phyloP scores from a whole-genome alignment of 2,888 invertebrate genomes.

The Tridacna crocea region DNA sequence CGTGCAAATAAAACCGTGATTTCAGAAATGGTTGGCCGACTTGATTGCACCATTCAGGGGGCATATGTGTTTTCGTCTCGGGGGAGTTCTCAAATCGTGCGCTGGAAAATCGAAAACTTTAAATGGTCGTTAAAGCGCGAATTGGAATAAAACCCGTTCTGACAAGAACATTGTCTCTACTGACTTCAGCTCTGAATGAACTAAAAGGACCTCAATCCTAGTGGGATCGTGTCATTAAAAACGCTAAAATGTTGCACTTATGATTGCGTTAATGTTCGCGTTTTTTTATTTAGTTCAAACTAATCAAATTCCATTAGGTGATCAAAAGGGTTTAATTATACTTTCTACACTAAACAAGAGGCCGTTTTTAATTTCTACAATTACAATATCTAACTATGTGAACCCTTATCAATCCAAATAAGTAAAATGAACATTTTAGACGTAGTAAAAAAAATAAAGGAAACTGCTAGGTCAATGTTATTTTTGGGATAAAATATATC shows the following conservation, averaged over 20 bases:
- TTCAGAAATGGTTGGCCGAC: constrained; percentile 43
- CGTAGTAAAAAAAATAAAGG: no score
- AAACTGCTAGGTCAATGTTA: no score
- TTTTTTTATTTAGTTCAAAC: constrained; percentile 45
- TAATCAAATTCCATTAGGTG: constrained; percentile 58
- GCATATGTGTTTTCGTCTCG: constrained; percentile 54
- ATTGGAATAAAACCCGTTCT: constrained; percentile 43
- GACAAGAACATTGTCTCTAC: constrained; percentile 34
- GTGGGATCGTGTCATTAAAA: constrained; percentile 56
- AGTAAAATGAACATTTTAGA: no score
- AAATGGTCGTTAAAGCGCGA: constrained; percentile 56
- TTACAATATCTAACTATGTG: constrained; percentile 7
- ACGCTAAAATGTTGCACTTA: constrained; percentile 59
- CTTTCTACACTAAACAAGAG: constrained; percentile 17
- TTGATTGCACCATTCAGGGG: constrained; percentile 36
- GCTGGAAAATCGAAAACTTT: constrained; percentile 62
- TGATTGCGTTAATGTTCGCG: constrained; percentile 40
- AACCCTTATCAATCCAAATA: no score
- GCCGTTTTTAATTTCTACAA: constrained; percentile 17
- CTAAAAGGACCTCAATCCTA: constrained; percentile 38
- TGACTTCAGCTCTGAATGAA: constrained; percentile 31
- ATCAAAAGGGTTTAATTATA: constrained; percentile 53
- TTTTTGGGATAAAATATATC: no score
- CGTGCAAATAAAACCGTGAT: constrained; percentile 51
- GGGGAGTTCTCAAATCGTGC: constrained; percentile 40